These are phyloP conservation scores for Trichonephila inaurata DNA, from an alignment of 1,140 invertebrate genomes.

Conservation along the genomic window DNA sequence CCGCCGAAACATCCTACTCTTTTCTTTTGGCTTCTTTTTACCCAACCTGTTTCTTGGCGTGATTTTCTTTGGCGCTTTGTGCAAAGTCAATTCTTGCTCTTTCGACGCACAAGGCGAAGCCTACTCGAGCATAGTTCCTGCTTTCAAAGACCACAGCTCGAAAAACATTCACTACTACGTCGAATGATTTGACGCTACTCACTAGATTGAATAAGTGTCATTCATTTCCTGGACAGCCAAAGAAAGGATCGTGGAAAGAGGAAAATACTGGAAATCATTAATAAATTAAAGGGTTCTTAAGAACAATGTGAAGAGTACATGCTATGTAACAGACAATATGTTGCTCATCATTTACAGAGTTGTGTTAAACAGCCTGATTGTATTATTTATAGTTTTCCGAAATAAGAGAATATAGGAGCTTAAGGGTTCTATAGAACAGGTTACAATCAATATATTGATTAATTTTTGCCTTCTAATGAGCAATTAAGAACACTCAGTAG, in stretches of 20 bases:
- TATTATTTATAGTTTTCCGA: too few relatives aligned
- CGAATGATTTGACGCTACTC: not conserved
- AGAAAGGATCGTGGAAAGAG: not conserved
- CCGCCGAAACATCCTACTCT: slow-evolving; percentile 42
- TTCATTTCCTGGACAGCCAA: not conserved
- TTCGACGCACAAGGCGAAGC: not conserved
- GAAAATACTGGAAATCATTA: not conserved
- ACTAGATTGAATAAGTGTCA: slow-evolving; percentile 7
- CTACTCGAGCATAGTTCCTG: slow-evolving; percentile 48
- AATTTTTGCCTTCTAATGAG: too few relatives aligned
- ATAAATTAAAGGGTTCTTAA: not conserved
- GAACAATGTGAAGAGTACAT: too few relatives aligned
- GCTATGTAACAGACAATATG: too few relatives aligned
- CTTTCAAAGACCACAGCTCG: slow-evolving; percentile 6
- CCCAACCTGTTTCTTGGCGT: slow-evolving; percentile 56
- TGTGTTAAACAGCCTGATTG: too few relatives aligned
- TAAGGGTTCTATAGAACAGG: too few relatives aligned
- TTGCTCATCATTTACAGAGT: too few relatives aligned
- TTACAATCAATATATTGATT: too few relatives aligned
- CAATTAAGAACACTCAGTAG: too few relatives aligned
- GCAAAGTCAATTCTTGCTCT: slow-evolving; percentile 13
- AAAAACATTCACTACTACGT: not conserved
- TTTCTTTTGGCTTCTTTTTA: slow-evolving; percentile 22
- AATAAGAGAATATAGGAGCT: too few relatives aligned
- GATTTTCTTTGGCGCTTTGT: slow-evolving; percentile 38